Evolutionary conservation across 2,888 invertebrate species (phyloP).

Genomic region (Lepidonotus clava): DNA sequence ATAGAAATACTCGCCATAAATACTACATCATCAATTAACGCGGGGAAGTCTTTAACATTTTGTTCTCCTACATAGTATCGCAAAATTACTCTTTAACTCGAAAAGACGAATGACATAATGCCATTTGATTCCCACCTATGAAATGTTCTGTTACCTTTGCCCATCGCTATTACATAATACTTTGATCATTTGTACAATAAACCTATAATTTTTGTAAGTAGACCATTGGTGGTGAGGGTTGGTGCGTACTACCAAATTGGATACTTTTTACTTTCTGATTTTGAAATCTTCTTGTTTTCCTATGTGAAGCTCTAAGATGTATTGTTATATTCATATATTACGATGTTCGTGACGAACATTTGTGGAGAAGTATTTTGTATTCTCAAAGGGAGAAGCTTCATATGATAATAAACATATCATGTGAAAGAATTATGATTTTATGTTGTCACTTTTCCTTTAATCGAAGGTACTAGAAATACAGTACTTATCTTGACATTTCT

Average conservation of each 20-base stretch:
- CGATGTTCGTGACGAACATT: conserved; percentile 41
- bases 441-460: no score
- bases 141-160: neutral
- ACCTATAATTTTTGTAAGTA: neutral
- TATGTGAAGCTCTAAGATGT: conserved; percentile 11
- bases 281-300: neutral
- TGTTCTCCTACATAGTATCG: no score
- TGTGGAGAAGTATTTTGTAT: conserved; percentile 49
- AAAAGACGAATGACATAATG: no score
- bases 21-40: no score
- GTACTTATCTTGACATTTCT: no score
- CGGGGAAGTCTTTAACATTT: no score
- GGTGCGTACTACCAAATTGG: conserved; percentile 8
- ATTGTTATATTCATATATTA: conserved; percentile 45
- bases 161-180: no score
- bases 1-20: no score
- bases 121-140: neutral
- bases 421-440: neutral
- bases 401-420: conserved; percentile 53
- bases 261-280: conserved; percentile 12
- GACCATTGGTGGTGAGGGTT: neutral
- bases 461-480: no score
- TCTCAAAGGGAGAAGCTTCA: conserved; percentile 25
- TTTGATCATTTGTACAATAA: neutral
- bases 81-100: no score